Base-by-base conservation (phyloP, 1,140 invertebrate genomes). In the Portunus trituberculatus region DNA sequence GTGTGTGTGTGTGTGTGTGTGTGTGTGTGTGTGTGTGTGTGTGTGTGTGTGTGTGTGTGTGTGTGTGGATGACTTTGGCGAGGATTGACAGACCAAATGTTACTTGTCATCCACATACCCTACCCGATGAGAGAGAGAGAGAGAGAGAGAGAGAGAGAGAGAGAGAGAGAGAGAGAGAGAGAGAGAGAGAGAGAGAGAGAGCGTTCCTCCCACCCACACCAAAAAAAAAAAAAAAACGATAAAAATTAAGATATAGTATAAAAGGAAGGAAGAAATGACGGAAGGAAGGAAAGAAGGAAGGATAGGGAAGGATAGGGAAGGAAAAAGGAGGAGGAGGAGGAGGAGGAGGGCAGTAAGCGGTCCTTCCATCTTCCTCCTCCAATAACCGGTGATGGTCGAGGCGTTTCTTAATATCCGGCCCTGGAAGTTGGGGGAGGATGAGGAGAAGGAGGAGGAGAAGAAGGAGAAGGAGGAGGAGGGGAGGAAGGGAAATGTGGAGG, bases 81-180 rank as follows among this genome's bases (percentile, higher is more conserved):
- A 39, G 39, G 39, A 6, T 39, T 39, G 39, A 39, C 39, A 20
- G 52, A 59, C 10, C 52, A 20, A 16, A 16, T 10, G 12, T 20
- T 59, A 16, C 52, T 12, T 59, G 20, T 20, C 52, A 16, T 12
- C 52, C 52, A 59, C 52, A 59, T 59, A 12, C 52, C 12, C 28
- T 12, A 86, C 28, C 28, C 0, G 2, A 14, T 31, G 84, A 86
- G 84, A 86, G 84, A 86, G 84, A 86, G 84, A 86, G 84, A 86
- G 84, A 86, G 84, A 86, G 84, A 86, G 84, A 86, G 84, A 86
- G 84, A 86, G 84, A 86, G 84, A 86, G 84, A 86, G 84, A 86
- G 84, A 86, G 84, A 86, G 84, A 86, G 84, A 29, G 84, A 86
- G 84, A 86, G 3, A 86, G 12, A 86, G 84, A 86, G 84, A 86